These are phyloP conservation scores for Pachyramphus minor DNA, from an alignment of 2,113 vertebrate genomes.

Conservation along the genomic window DNA sequence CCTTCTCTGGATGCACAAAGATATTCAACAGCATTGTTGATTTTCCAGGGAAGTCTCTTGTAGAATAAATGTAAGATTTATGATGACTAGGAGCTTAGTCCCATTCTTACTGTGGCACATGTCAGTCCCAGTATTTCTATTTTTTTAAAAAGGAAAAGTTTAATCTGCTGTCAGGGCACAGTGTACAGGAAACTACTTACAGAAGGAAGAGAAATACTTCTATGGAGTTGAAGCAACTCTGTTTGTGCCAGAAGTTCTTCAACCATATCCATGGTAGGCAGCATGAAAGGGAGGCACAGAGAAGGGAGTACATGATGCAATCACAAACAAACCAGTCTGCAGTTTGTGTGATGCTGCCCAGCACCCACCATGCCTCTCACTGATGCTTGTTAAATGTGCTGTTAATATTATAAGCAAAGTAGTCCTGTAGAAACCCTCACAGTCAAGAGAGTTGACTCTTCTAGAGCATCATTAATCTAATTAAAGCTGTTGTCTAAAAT, in stretches of 20 bases:
- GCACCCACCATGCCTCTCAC: background rate
- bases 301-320: fast-evolving
- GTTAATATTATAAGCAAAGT: background rate
- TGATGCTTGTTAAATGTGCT: background rate
- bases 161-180: background rate
- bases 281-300: background rate
- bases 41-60: background rate
- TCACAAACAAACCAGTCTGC: background rate
- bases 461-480: background rate
- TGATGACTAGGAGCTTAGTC: background rate
- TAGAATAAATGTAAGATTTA: background rate
- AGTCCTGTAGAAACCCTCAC: background rate
- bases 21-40: background rate
- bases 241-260: background rate
- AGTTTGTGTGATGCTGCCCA: background rate
- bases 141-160: background rate
- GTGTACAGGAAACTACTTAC: background rate
- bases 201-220: background rate
- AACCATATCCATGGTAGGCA: background rate
- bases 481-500: background rate
- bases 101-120: background rate
- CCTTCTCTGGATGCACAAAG: background rate
- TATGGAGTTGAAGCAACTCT: background rate
- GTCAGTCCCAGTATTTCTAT: background rate
- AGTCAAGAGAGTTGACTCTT: background rate